Percentiles rank a stretch among this genome's conserved stretches.
Evolutionary conservation across 2,888 invertebrate species (phyloP).

Genomic region (Luperina nickerlii): DNA sequence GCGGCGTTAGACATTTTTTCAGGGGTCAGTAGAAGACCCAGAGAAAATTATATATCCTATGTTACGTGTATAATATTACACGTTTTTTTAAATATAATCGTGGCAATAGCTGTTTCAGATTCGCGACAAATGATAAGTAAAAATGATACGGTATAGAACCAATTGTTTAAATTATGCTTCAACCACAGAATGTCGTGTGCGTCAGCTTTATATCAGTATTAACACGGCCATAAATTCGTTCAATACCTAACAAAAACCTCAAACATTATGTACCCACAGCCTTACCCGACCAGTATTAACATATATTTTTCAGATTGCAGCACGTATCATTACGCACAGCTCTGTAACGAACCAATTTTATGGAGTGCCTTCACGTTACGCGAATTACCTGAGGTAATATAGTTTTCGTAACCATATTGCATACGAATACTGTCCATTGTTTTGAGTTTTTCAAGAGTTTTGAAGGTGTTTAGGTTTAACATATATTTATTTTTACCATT

Average conservation of each 20-base stretch:
- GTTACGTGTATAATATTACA: too few relatives aligned
- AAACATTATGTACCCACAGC: slow-evolving; percentile 30
- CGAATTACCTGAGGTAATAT: slow-evolving; percentile 38
- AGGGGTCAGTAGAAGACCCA: too few relatives aligned
- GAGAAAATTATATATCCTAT: too few relatives aligned
- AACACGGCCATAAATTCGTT: background rate
- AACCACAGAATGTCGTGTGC: background rate
- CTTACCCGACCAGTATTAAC: slow-evolving; percentile 58
- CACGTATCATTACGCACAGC: slow-evolving; percentile 67
- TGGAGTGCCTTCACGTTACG: slow-evolving; percentile 65
- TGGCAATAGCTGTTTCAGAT: too few relatives aligned
- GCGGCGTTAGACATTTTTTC: too few relatives aligned
- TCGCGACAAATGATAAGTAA: too few relatives aligned
- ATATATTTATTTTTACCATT: background rate
- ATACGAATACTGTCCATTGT: slow-evolving; percentile 15
- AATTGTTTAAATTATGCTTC: background rate
- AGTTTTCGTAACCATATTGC: slow-evolving; percentile 24
- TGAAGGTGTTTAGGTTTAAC: background rate
- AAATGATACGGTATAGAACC: too few relatives aligned
- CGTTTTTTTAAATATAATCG: too few relatives aligned
- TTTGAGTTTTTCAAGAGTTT: background rate
- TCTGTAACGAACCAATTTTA: slow-evolving; percentile 74
- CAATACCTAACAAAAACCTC: background rate
- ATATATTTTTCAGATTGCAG: slow-evolving; percentile 67
- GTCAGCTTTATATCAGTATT: background rate